phyloP scores from a whole-genome alignment of 1,140 invertebrate species.

The Armadillidium nasatum region DNA sequence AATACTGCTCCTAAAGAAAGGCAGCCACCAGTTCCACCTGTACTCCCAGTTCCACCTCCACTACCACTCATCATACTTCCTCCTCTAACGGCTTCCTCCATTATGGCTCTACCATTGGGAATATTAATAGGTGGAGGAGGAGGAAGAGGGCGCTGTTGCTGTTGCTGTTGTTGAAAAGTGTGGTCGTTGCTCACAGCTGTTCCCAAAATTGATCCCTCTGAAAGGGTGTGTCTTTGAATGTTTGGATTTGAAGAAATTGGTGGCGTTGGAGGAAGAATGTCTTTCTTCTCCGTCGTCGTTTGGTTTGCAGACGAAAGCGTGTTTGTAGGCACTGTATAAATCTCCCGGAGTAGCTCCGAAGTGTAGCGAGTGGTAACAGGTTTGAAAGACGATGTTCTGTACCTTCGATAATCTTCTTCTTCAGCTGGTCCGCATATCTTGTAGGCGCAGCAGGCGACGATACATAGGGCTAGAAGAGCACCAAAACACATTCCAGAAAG shows the following conservation, averaged over 20 bases:
- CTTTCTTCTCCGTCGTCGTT: background rate
- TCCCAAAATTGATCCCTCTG: background rate
- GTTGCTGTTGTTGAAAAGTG: background rate
- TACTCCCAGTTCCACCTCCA: too few species aligned
- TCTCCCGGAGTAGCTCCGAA: conserved; percentile 9
- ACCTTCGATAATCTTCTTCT: conserved; percentile 21
- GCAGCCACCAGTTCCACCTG: background rate
- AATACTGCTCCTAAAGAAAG: background rate
- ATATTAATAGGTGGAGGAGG: background rate
- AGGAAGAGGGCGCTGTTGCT: background rate
- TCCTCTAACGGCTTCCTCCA: background rate
- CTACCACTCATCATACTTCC: too few species aligned
- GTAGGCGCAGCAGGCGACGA: conserved; percentile 29
- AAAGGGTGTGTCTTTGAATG: background rate
- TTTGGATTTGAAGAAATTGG: background rate
- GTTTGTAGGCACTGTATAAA: background rate
- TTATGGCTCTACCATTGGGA: background rate
- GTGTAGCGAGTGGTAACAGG: conserved; percentile 2
- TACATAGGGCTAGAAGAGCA: conserved; percentile 34
- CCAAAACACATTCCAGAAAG: conserved; percentile 24
- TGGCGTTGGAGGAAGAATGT: background rate
- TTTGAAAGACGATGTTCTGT: conserved; percentile 24
- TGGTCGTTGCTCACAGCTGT: background rate
- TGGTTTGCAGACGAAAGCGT: background rate
- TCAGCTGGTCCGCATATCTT: conserved; percentile 28